These are phyloP conservation scores for Rhodinocichla rosea DNA, from an alignment of 2,113 vertebrate species.

Conservation along the genomic window DNA sequence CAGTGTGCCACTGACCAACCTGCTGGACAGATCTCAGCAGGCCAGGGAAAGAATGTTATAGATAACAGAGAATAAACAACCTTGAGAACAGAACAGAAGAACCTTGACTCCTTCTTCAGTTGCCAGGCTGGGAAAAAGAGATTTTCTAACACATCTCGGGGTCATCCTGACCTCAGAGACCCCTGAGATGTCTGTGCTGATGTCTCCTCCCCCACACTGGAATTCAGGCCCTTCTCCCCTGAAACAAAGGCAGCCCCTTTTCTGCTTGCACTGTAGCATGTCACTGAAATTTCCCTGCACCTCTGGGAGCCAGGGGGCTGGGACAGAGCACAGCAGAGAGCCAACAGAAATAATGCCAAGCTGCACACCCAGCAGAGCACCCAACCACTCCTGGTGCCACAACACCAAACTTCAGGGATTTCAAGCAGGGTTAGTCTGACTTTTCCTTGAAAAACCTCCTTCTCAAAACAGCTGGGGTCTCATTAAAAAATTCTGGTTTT, in stretches of 20 bases:
- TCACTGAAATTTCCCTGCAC: neutral
- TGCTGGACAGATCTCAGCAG: too few species aligned
- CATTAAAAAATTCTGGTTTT: neutral
- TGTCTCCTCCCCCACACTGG: neutral
- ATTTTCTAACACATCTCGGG: too few species aligned
- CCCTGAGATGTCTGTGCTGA: neutral
- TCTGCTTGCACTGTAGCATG: neutral
- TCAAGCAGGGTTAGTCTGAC: rapidly evolving
- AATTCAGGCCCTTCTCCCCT: neutral
- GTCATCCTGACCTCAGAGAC: too few species aligned
- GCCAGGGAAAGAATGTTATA: too few species aligned
- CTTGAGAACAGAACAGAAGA: too few species aligned
- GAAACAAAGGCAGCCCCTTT: neutral
- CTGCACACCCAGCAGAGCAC: neutral
- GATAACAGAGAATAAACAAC: too few species aligned
- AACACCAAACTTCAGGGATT: neutral
- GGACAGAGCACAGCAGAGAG: neutral
- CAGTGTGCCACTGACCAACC: too few species aligned
- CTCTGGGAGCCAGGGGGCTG: neutral
- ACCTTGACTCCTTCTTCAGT: too few species aligned
- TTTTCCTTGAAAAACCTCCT: neutral
- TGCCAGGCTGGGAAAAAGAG: too few species aligned
- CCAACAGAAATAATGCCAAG: neutral
- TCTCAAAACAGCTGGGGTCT: neutral
- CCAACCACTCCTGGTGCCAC: neutral